Percentiles rank a stretch among this genome's conserved stretches.
Conservation (phyloP, 2,797 vertebrate genomes). For the Cyprinodon diabolis region DNA sequence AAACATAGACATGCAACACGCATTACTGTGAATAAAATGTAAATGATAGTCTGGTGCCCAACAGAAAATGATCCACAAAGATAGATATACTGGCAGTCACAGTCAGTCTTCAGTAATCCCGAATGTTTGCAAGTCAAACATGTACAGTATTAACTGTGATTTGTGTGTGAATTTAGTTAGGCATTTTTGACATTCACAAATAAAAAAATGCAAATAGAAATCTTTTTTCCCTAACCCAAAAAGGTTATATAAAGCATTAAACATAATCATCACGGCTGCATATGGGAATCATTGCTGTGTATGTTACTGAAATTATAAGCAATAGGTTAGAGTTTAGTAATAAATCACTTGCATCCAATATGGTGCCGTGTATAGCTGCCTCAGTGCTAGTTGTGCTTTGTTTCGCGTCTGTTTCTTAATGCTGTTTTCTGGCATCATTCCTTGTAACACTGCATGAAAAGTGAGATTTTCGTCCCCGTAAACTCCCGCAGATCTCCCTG, state of each 20-base stretch:
- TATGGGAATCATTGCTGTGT: constrained; percentile 7
- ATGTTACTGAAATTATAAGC: neutral
- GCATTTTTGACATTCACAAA: constrained; percentile 8
- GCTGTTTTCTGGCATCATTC: too few species aligned
- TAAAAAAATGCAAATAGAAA: neutral
- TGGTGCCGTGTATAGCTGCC: too few species aligned
- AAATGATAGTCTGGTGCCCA: constrained; percentile 33
- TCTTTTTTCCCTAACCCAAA: constrained; percentile 2
- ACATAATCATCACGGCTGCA: constrained; percentile 20
- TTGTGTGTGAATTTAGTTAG: constrained; percentile 17
- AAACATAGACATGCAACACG: constrained; percentile 3
- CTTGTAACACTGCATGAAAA: too few species aligned
- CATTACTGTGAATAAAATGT: constrained; percentile 17
- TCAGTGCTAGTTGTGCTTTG: too few species aligned
- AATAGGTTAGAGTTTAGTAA: neutral
- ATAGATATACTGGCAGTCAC: constrained; percentile 15
- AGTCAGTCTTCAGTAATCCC: neutral
- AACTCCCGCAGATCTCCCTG: too few species aligned
- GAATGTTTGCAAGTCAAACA: constrained; percentile 32
- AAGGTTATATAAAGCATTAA: constrained; percentile 7
- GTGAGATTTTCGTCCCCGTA: too few species aligned
- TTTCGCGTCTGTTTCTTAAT: too few species aligned
- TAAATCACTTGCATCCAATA: too few species aligned
- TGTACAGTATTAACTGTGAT: constrained; percentile 23
- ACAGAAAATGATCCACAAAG: constrained; percentile 11